Base-by-base conservation (phyloP, 2,888 invertebrate species). In the Luperina testacea region DNA sequence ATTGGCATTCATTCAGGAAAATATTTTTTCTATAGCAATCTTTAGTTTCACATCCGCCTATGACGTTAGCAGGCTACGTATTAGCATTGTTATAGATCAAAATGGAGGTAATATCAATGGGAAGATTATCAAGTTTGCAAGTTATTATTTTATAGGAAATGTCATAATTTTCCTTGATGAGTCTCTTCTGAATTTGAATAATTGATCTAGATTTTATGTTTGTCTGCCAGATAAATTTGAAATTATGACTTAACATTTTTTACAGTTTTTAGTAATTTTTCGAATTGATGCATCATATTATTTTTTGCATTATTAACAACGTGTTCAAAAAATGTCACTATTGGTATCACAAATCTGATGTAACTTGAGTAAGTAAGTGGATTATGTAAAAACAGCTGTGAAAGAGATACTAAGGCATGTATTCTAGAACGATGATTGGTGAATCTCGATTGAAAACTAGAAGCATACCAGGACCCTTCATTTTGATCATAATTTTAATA, bases 41-140 rank as follows among this genome's bases (percentile, higher is more conserved):
- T 48, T 71, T 68, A 68, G 75, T 57, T 80, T 84, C 67, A 80
- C 87, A 84, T 87, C 81, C 84, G 76, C 59, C n/a, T 75, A 32
- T 81, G 81, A 82, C 78, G 77, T 78, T 64, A 83, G 27, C 13
- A n/a, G 1, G 63, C 77, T 83, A 81, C 80, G 81, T 84, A 86
- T 88, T 80, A 77, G 77, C 63, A 87, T 85, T 87, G 84, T 85
- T 83, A 69, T 68, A 51, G 63, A 73, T 72, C 24, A 61, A 71
- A 75, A 72, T 51, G n/a, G 45, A 63, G 20, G n/a, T 48, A 61
- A 61, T 64, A 68, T 76, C 45, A 45, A 72, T 72, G 13, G 13
- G 45, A 75, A 75, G 38, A 74, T 79, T 76, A 74, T 73, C 24
- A 38, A 59, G 38, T 71, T 69, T 72, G 32, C 65, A 45, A 57